Conservation (phyloP, 2,113 vertebrate species). For the Hucho hucho region DNA sequence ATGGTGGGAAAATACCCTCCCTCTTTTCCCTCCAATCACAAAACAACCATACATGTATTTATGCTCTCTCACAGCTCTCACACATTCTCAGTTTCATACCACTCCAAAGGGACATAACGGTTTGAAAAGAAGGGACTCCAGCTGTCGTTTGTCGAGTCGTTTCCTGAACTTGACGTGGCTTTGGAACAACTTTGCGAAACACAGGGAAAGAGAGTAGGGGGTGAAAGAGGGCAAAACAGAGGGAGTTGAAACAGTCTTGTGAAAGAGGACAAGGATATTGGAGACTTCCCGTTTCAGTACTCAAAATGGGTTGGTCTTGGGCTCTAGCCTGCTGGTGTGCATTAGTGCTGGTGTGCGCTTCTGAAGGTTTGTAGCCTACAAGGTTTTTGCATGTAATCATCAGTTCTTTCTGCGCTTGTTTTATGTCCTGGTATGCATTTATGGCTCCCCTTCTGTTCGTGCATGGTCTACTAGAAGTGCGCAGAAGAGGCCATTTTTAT, state of each 20-base stretch:
- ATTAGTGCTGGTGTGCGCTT: slow-evolving; percentile 29
- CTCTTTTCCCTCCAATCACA: slow-evolving; percentile 10
- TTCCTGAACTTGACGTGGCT: slow-evolving; percentile 21
- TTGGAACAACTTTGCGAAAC: background rate
- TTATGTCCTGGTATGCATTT: background rate
- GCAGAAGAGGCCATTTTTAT: no score
- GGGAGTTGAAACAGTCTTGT: background rate
- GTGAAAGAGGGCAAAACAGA: background rate
- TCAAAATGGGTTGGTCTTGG: slow-evolving; percentile 43
- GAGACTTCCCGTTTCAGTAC: background rate
- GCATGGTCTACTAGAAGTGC: background rate
- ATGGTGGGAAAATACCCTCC: slow-evolving; percentile 46
- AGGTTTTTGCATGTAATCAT: background rate
- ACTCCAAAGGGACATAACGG: no score
- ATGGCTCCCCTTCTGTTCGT: background rate
- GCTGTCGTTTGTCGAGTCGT: slow-evolving; percentile 4
- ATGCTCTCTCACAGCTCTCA: background rate
- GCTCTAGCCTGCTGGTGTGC: slow-evolving; percentile 21
- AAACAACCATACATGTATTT: slow-evolving; percentile 25
- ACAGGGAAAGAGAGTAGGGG: background rate
- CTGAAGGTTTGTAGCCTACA: slow-evolving; percentile 38
- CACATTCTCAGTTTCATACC: no score
- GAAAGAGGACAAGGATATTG: background rate
- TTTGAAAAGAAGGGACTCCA: no score
- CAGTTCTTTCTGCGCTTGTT: background rate